Conservation (phyloP, 2,888 invertebrate species). For the Pelosia muscerda region DNA sequence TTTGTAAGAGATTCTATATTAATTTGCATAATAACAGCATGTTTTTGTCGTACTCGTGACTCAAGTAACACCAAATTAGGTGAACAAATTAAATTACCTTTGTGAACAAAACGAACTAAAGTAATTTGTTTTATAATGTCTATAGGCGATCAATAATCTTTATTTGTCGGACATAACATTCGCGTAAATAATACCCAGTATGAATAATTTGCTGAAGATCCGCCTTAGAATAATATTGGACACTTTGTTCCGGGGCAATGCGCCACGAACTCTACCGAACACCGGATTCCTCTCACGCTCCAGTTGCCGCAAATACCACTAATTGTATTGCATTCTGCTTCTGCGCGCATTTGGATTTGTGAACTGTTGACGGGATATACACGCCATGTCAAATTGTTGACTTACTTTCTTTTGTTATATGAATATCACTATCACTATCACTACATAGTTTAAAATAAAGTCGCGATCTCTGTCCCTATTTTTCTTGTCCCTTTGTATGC, state of each 20-base stretch:
- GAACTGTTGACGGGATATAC: conserved; percentile 51
- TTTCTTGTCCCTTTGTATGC: too few relatives aligned
- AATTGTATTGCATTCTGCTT: conserved; percentile 79
- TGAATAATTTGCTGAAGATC: not conserved
- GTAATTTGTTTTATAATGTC: not conserved
- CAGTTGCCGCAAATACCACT: conserved; percentile 81
- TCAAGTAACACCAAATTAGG: not conserved
- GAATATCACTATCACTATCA: too few relatives aligned
- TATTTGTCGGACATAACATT: too few relatives aligned
- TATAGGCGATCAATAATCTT: too few relatives aligned
- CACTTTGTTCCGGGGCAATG: conserved; percentile 28
- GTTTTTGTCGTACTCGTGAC: not conserved
- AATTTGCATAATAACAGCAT: not conserved
- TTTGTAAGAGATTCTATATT: not conserved
- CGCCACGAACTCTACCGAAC: conserved; percentile 73
- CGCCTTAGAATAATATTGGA: not conserved
- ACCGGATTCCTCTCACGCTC: conserved; percentile 85
- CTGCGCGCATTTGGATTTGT: conserved; percentile 65
- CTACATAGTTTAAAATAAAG: too few relatives aligned
- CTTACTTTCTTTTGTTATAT: not conserved
- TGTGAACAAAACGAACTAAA: not conserved
- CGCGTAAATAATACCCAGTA: not conserved
- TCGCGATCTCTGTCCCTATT: too few relatives aligned
- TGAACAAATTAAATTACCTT: not conserved
- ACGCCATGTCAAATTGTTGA: conserved; percentile 18